Evolutionary conservation across 23 tunicate species (phyloP), one percentile per base, ranked within the genome.

Genomic region (Corella eumyota): DNA sequence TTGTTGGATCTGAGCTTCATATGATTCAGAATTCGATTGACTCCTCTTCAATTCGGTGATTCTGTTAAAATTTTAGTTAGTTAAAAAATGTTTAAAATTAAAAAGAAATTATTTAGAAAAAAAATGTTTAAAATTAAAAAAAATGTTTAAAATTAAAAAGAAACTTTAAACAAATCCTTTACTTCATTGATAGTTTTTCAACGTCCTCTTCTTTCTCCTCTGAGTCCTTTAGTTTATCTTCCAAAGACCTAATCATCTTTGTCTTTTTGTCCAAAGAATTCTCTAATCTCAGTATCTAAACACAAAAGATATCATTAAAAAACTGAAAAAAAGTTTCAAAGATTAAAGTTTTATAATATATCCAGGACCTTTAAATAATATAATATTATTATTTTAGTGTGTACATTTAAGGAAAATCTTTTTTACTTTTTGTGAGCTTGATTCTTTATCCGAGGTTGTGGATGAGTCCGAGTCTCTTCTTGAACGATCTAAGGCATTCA

Each of bases 381-480:
- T 40, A 40, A 15, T 40, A 40, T 9, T n/a, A n/a, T n/a, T n/a
- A n/a, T n/a, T n/a, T n/a, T n/a, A n/a, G n/a, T n/a, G n/a, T n/a
- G n/a, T n/a, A n/a, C n/a, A n/a, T n/a, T n/a, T n/a, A n/a, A n/a
- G n/a, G n/a, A n/a, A n/a, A n/a, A n/a, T n/a, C n/a, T n/a, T n/a
- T n/a, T n/a, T n/a, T n/a, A 75, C 82, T 60, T 66, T 75, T 1
- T 75, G 82, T 30, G 58, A 30, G 4, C 47, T 17, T 5, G 73
- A 29, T 31, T 82, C 77, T 57, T 73, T 82, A 7, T 76, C 72
- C 13, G 78, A 63, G 34, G 78, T 36, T 34, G 50, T 37, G 4
- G 83, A 70, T 31, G 94, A 78, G 25, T 65, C 74, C 23, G 94
- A 84, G 23, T 72, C 83, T 9, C 83, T 40, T 46, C 94, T 3